Evolutionary conservation across 2,888 invertebrate species (phyloP).

Genomic region (Plagodis pulveraria): DNA sequence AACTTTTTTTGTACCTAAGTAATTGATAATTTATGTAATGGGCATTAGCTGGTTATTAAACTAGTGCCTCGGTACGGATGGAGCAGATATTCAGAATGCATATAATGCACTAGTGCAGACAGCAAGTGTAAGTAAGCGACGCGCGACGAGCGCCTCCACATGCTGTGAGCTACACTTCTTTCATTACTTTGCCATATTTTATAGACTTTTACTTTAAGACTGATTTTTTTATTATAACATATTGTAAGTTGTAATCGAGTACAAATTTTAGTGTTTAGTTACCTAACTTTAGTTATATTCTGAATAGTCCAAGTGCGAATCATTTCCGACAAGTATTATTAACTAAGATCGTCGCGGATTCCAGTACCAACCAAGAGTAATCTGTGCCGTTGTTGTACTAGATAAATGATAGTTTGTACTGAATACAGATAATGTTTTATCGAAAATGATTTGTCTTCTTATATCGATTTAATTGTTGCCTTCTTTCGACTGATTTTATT

Average conservation of each 20-base stretch:
- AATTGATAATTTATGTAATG: too few relatives aligned
- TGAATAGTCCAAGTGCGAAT: not conserved
- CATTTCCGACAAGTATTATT: not conserved
- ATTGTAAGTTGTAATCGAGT: conserved; percentile 59
- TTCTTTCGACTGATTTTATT: conserved; percentile 50
- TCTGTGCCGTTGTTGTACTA: not conserved
- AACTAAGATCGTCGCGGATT: not conserved
- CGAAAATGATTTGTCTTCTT: conserved; percentile 7
- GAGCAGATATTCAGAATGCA: too few relatives aligned
- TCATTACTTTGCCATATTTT: conserved; percentile 2
- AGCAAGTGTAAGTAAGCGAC: too few relatives aligned
- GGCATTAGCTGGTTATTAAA: too few relatives aligned
- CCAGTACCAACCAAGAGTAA: not conserved
- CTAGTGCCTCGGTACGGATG: too few relatives aligned
- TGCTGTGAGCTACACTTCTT: not conserved
- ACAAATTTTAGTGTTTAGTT: conserved; percentile 57
- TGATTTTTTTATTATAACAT: conserved; percentile 58
- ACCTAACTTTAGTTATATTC: conserved; percentile 16
- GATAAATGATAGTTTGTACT: not conserved
- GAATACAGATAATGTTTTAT: too few relatives aligned
- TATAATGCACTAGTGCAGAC: too few relatives aligned
- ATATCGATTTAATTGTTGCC: conserved; percentile 38
- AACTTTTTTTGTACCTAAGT: too few relatives aligned
- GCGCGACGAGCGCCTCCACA: not conserved
- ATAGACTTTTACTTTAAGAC: conserved; percentile 52